Evolutionary conservation across 2,888 invertebrate species (phyloP).

Genomic region (Drosophila kokeensis): DNA sequence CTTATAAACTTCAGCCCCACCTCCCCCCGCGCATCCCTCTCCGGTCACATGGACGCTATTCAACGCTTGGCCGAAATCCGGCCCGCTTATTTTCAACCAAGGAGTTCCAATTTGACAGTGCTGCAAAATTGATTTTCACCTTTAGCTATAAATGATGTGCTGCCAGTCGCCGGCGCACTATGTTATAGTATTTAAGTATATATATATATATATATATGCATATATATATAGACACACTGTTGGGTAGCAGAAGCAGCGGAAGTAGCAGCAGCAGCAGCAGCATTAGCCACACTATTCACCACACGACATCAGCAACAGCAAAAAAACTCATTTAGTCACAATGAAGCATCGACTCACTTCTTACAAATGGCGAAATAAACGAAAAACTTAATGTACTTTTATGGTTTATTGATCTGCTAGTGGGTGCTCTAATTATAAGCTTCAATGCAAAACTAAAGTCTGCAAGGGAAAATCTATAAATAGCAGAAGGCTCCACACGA

Average conservation of each 20-base stretch:
- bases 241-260: constrained; percentile 16
- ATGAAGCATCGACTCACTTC: constrained; percentile 31
- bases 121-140: constrained; percentile 32
- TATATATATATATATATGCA: not conserved
- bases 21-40: not conserved
- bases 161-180: constrained; percentile 15
- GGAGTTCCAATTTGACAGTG: constrained; percentile 33
- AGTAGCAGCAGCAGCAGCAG: constrained; percentile 8
- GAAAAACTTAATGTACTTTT: constrained; percentile 16
- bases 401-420: not conserved
- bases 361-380: constrained; percentile 52
- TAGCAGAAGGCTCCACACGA: not conserved
- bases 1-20: constrained; percentile 47
- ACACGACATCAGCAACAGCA: constrained; percentile 18
- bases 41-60: constrained; percentile 14
- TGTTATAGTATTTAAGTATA: constrained; percentile 54
- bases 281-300: not conserved
- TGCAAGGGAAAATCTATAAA: too few relatives aligned
- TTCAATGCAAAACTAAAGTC: not conserved
- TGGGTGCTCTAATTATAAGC: not conserved
- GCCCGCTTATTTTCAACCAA: constrained; percentile 16
- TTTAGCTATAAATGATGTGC: constrained; percentile 56
- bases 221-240: constrained; percentile 21
- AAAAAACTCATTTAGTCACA: constrained; percentile 20
- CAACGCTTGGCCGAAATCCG: constrained; percentile 1